A percentile compares a stretch with the other conserved stretches of the same genome.
Conservation (phyloP, 2,113 vertebrate species). For the Neodontobutis hainanensis region DNA sequence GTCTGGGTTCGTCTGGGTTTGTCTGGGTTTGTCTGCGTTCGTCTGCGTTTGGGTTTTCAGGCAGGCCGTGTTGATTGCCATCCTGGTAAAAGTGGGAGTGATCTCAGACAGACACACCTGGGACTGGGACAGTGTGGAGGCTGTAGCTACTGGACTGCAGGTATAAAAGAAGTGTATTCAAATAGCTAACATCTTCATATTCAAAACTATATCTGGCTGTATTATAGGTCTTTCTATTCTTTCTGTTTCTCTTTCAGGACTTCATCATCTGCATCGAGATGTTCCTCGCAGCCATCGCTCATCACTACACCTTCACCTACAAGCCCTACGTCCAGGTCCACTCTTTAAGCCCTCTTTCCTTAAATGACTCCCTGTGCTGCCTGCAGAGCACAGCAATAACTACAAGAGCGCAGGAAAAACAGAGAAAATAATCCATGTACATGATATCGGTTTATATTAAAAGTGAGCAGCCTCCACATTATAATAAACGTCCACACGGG, state of each 20-base stretch:
- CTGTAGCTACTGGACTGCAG: constrained; percentile 94
- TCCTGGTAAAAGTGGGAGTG: constrained; percentile 93
- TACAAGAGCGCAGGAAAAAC: no score
- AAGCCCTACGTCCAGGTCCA: constrained; percentile 85
- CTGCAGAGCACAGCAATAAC: no score
- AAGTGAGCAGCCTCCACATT: no score
- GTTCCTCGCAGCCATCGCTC: constrained; percentile 95
- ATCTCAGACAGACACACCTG: constrained; percentile 92
- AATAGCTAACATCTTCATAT: background rate
- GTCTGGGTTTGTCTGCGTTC: background rate
- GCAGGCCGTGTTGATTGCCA: constrained; percentile 94
- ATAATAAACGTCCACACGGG: no score
- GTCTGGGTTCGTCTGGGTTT: background rate
- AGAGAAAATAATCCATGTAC: no score
- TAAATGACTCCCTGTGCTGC: no score
- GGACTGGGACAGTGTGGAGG: constrained; percentile 95
- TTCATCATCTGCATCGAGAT: constrained; percentile 98
- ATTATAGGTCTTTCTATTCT: background rate
- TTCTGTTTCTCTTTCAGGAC: constrained; percentile 76
- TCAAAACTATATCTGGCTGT: no score
- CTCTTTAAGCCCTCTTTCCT: no score
- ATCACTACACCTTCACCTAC: constrained; percentile 96
- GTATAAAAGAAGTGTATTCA: constrained; percentile 57
- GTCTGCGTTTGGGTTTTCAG: constrained; percentile 66
- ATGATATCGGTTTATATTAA: no score